These are phyloP conservation scores for Darevskia mixta DNA, from an alignment of 2,797 vertebrate species.

Conservation along the genomic window DNA sequence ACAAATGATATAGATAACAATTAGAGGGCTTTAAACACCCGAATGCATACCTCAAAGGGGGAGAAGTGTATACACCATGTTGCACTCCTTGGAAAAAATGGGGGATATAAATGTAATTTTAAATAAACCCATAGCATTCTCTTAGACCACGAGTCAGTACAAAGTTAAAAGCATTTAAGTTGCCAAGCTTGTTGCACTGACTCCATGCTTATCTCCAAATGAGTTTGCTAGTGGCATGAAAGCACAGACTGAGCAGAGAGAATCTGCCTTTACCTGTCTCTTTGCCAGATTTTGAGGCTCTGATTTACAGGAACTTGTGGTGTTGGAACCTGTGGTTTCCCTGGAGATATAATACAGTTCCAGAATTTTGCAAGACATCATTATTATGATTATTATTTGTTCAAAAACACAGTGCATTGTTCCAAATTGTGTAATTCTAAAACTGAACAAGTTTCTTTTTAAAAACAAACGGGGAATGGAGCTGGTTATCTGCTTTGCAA, in stretches of 20 bases:
- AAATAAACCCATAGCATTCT: background rate
- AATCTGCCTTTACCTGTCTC: background rate
- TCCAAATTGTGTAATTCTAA: background rate
- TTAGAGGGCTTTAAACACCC: too few species aligned
- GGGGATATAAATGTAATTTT: too few species aligned
- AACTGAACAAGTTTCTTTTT: background rate
- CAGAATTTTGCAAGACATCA: background rate
- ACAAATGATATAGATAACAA: background rate
- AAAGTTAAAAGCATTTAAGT: background rate
- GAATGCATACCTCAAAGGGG: too few species aligned
- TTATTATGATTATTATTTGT: too few species aligned
- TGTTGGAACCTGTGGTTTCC: too few species aligned
- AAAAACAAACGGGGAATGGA: too few species aligned
- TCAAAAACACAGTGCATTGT: too few species aligned
- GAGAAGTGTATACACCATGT: too few species aligned
- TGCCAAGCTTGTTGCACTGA: background rate
- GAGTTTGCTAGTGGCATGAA: background rate
- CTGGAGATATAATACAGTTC: too few species aligned
- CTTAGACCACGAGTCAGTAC: background rate
- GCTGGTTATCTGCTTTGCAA: too few species aligned
- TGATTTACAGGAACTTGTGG: background rate
- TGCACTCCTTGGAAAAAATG: too few species aligned
- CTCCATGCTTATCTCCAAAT: background rate
- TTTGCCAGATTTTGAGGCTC: background rate
- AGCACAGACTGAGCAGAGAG: background rate